Conservation (phyloP, 92 coral and sea anemone genomes). For the Umimayanthus chanpuru region DNA sequence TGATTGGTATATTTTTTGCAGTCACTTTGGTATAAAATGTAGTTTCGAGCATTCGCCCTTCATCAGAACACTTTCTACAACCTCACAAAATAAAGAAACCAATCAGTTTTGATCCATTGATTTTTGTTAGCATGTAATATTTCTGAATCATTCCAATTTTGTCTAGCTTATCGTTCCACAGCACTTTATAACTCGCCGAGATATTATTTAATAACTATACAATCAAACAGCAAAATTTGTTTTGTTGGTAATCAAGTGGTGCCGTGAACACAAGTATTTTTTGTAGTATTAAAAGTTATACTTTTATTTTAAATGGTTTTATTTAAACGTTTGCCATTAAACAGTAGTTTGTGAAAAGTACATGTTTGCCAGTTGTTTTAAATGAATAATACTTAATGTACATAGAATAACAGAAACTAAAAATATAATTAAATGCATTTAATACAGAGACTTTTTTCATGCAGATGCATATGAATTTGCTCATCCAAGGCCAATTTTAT, state of each 20-base stretch:
- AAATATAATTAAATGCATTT: neutral
- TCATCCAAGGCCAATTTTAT: neutral
- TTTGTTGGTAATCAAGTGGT: neutral
- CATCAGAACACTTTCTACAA: too few relatives aligned
- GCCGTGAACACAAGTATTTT: neutral
- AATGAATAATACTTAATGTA: neutral
- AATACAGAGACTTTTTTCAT: neutral
- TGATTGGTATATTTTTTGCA: neutral
- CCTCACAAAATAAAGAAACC: too few relatives aligned
- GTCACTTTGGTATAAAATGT: neutral
- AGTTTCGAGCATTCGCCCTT: neutral
- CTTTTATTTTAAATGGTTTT: neutral
- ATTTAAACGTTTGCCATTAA: neutral
- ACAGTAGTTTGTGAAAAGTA: neutral
- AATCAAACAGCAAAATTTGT: too few relatives aligned
- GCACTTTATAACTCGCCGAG: neutral
- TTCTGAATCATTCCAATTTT: neutral
- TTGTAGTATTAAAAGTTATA: neutral
- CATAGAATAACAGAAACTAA: too few relatives aligned
- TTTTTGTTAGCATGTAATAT: too few relatives aligned
- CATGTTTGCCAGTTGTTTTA: neutral
- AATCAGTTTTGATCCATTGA: too few relatives aligned
- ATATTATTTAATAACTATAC: too few relatives aligned
- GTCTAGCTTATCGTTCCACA: neutral
- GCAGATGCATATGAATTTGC: constrained; percentile 8